Base-by-base conservation (phyloP, 2,113 vertebrate genomes). In the Stictonetta naevosa region DNA sequence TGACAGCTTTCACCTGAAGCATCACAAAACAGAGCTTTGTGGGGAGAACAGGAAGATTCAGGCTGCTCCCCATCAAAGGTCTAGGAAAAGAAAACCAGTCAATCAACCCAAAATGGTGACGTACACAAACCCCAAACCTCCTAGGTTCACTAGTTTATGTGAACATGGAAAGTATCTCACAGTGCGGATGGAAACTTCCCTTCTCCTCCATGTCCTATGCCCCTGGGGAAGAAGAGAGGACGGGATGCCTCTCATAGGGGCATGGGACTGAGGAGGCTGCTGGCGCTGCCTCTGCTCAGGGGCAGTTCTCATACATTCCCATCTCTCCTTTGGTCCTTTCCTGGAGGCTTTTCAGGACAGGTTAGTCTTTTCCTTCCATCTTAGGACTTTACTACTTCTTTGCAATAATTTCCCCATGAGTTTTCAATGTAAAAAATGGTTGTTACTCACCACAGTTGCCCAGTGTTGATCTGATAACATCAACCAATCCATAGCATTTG, bases 31-130 rank as follows among this genome's bases (percentile, higher is more conserved):
- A 69, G 31, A 68, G 12, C 23, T 42, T 60, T 71, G 48, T 60
- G 26, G n/a, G n/a, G 18, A 10, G 16, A 67, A 28, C 4, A 63
- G 28, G 42, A 40, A 12, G 40, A 40, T 40, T 40, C 40, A 40
- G 40, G n/a, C 28, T 68, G 25, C 2, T 11, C 19, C 20, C 14
- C 13, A 26, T 62, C 64, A 81, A 66, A 77, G 3, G 17, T 67
- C 44, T n/a, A 14, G 21, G 20, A 59, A 53, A 76, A 60, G 22
- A 66, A 26, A 60, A 50, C 5, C 22, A 64, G 11, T 6, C 40
- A 34, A 13, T n/a, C 28, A 62, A 11, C 8, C 31, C 50, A 92
- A 40, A 46, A 46, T 46, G 44, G 60, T 0, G 1, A 9, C 0
- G 0, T 53, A 64, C 11, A 50, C 23, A 46, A 89, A 59, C 13